A percentile compares a stretch with the other conserved stretches of the same genome.
phyloP scores from a whole-genome alignment of 1,140 invertebrate species.

The Magallana ariakensis region DNA sequence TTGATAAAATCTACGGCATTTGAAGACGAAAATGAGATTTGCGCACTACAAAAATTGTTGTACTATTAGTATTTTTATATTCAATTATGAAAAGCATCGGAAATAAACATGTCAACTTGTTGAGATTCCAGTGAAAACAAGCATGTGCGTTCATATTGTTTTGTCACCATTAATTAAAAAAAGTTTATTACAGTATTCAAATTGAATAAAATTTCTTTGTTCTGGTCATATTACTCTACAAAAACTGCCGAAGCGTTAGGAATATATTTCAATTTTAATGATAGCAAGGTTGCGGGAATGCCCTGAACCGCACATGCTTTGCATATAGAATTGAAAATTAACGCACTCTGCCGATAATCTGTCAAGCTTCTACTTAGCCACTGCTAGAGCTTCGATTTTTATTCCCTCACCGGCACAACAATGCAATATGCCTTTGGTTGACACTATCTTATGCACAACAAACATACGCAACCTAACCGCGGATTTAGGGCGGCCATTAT shows the following conservation, averaged over 20 bases:
- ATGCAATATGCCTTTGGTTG: neutral
- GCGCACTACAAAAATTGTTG: neutral
- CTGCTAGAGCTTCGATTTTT: neutral
- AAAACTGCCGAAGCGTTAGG: constrained; percentile 27
- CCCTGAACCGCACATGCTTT: neutral
- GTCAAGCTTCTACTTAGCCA: neutral
- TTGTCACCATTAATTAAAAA: constrained; percentile 32
- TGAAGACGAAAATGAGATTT: neutral
- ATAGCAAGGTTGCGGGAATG: neutral
- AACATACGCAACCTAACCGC: neutral
- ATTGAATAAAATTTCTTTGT: constrained; percentile 37
- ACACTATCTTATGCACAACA: neutral
- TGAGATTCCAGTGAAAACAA: neutral
- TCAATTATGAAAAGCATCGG: neutral
- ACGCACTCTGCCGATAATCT: neutral
- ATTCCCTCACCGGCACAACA: neutral
- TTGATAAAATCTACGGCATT: neutral
- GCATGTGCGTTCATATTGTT: neutral
- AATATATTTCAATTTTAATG: constrained; percentile 38
- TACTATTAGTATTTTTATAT: neutral
- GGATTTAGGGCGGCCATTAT: constrained; percentile 4
- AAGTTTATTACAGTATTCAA: constrained; percentile 35
- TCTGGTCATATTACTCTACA: constrained; percentile 3
- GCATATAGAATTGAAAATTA: constrained; percentile 32
- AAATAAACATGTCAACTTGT: constrained; percentile 18